Conservation (phyloP, 2,888 invertebrate species). For the Keiferia lycopersicella region DNA sequence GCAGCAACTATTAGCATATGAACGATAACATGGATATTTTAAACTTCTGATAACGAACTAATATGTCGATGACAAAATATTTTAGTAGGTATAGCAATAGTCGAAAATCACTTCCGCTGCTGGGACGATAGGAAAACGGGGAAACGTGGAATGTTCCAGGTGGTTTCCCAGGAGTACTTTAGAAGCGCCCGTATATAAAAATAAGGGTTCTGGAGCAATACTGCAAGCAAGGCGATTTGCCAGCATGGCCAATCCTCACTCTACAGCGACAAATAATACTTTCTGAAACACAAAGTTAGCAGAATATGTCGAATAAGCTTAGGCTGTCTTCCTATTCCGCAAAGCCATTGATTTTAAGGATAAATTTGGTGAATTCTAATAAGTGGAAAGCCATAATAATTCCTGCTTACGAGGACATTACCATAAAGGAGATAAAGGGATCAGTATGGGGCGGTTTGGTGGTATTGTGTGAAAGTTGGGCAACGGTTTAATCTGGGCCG, state of each 20-base stretch:
- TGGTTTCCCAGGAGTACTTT: no score
- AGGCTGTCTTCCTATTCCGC: no score
- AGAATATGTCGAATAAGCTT: no score
- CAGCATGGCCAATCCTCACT: no score
- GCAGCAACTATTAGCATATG: constrained; percentile 31
- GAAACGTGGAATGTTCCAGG: no score
- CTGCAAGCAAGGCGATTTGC: no score
- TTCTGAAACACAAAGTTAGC: no score
- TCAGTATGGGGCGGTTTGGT: constrained; percentile 11
- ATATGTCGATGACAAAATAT: neutral
- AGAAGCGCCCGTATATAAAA: no score
- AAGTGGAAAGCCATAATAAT: constrained; percentile 12
- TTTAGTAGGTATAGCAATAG: neutral
- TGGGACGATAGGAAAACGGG: no score
- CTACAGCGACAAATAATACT: no score
- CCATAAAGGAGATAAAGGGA: constrained; percentile 20
- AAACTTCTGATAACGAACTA: neutral
- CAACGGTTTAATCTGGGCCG: constrained; percentile 32
- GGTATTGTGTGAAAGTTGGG: constrained; percentile 24
- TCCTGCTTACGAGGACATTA: constrained; percentile 13
- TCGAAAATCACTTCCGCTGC: no score
- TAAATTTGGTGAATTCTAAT: neutral
- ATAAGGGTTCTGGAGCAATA: no score
- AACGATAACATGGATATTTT: constrained; percentile 1
- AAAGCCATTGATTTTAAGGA: neutral